A percentile compares a stretch with the other conserved stretches of the same genome.
phyloP scores from a whole-genome alignment of 2,113 vertebrate species.

The Oreotrochilus melanogaster region DNA sequence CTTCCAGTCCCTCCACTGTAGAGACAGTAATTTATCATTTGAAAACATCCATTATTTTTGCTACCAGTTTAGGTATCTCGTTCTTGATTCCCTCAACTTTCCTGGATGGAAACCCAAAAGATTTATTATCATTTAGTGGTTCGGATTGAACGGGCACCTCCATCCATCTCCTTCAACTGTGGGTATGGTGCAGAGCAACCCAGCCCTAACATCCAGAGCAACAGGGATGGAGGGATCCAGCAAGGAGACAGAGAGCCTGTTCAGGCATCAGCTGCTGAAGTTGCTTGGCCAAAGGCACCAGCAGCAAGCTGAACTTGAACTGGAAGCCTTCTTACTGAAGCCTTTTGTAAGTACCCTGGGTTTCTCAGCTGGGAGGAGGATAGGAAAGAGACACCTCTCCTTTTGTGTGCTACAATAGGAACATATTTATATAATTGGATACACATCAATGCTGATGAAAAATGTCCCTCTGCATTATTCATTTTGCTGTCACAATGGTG shows the following conservation, averaged over 20 bases:
- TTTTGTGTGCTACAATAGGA: background rate
- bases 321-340: background rate
- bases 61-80: slow-evolving; percentile 10
- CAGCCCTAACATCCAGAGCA: rapidly evolving
- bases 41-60: slow-evolving; percentile 33
- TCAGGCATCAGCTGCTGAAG: background rate
- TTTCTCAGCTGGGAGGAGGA: background rate
- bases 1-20: slow-evolving; percentile 24
- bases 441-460: background rate
- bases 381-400: background rate
- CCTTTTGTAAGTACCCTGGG: background rate
- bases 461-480: background rate
- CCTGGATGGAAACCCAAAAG: background rate
- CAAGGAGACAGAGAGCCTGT: too few relatives aligned
- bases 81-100: slow-evolving; percentile 31
- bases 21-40: slow-evolving; percentile 27
- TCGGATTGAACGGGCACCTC: background rate
- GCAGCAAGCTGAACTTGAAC: background rate
- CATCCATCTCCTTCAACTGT: background rate
- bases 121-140: background rate
- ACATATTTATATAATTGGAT: background rate
- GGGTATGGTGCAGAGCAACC: background rate
- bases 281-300: rapidly evolving
- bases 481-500: rapidly evolving
- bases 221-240: background rate